phyloP scores from a whole-genome alignment of 2,113 vertebrate genomes.

The Peromyscus maniculatus region DNA sequence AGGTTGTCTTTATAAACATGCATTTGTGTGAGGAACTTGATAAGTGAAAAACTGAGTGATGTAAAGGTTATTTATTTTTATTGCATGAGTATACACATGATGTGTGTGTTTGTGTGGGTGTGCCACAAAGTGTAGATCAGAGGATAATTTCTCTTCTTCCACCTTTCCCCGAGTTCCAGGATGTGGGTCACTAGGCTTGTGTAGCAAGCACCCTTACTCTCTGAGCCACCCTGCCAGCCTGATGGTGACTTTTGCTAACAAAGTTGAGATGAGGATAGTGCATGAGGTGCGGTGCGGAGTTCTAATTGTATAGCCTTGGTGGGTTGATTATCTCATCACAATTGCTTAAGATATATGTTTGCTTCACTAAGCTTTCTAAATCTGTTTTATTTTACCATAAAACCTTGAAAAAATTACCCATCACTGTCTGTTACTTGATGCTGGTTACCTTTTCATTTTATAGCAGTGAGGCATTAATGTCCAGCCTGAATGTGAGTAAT shows the following conservation, averaged over 20 bases:
- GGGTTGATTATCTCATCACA: slow-evolving; percentile 9
- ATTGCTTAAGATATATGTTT: slow-evolving; percentile 23
- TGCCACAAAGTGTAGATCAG: not conserved
- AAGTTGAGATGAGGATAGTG: not conserved
- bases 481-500: not conserved
- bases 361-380: slow-evolving; percentile 33
- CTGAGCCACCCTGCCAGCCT: not conserved
- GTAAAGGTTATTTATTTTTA: not conserved
- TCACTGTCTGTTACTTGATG: not conserved
- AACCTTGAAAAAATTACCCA: not conserved
- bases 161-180: not conserved
- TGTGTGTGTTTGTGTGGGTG: not conserved
- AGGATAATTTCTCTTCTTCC: not conserved
- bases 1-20: not conserved
- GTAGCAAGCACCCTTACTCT: not conserved
- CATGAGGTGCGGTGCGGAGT: not conserved
- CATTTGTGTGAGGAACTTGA: slow-evolving; percentile 23
- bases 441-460: slow-evolving; percentile 15
- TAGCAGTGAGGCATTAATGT: not conserved
- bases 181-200: not conserved
- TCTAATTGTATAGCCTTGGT: not conserved
- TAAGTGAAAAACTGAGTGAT: not conserved
- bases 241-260: not conserved
- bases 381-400: slow-evolving; percentile 48
- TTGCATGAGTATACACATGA: not conserved